Evolutionary conservation across 2,797 vertebrate genomes (phyloP).

Genomic region (Microctenopoma stevenorrisi): DNA sequence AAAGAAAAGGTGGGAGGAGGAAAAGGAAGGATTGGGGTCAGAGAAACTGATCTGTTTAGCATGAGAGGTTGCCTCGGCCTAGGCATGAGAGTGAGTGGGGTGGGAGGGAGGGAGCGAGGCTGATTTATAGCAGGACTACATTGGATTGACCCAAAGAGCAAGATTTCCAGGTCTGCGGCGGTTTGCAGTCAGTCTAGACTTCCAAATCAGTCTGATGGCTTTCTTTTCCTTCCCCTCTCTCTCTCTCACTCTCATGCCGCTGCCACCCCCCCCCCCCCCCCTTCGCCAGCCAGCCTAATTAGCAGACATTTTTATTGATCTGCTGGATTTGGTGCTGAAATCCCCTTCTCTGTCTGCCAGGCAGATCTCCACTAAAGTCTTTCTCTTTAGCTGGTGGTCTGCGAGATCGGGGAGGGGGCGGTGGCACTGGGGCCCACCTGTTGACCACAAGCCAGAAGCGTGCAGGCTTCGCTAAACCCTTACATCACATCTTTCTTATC

Average conservation of each 20-base stretch:
- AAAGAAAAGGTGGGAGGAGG: slow-evolving; percentile 40
- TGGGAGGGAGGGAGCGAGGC: slow-evolving; percentile 6
- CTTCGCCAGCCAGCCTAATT: slow-evolving; percentile 71
- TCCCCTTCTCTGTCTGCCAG: slow-evolving; percentile 79
- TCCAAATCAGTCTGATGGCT: slow-evolving; percentile 67
- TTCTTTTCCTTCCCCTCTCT: slow-evolving; percentile 2
- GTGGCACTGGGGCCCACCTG: slow-evolving; percentile 64
- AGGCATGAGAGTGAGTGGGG: slow-evolving; percentile 50
- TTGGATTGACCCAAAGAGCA: slow-evolving; percentile 16
- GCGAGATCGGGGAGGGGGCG: slow-evolving; percentile 11
- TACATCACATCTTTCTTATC: slow-evolving; percentile 48
- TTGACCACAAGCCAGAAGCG: slow-evolving; percentile 66
- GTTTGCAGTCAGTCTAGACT: slow-evolving; percentile 68
- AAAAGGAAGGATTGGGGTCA: slow-evolving; percentile 75
- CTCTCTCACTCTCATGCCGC: slow-evolving; percentile 39
- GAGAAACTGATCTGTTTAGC: slow-evolving; percentile 71
- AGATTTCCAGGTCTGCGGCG: slow-evolving; percentile 57
- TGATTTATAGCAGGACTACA: slow-evolving; percentile 20
- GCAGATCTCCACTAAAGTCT: slow-evolving; percentile 79
- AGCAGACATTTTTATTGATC: slow-evolving; percentile 85
- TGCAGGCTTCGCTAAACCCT: slow-evolving; percentile 49
- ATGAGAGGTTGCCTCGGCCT: slow-evolving; percentile 21
- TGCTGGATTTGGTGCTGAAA: slow-evolving; percentile 77
- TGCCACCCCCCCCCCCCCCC: not conserved
- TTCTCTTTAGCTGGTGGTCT: slow-evolving; percentile 57